Conservation (phyloP, 2,888 invertebrate species). For the Neoascia interrupta region DNA sequence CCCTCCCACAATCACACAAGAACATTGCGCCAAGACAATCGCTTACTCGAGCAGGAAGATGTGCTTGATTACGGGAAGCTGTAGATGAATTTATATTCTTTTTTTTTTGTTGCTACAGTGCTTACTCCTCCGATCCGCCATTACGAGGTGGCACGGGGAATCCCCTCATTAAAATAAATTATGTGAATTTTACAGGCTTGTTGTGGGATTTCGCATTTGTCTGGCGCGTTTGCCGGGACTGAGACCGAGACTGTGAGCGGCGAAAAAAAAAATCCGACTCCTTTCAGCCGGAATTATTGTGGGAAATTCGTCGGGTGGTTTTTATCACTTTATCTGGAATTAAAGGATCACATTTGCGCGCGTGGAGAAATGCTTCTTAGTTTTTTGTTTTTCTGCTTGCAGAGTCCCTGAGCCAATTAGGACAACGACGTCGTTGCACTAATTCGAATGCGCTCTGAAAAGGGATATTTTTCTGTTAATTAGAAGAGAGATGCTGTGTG, state of each 20-base stretch:
- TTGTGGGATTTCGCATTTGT: constrained; percentile 52
- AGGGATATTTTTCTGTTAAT: constrained; percentile 14
- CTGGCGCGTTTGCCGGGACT: constrained; percentile 19
- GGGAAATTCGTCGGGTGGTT: constrained; percentile 60
- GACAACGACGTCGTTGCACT: constrained; percentile 10
- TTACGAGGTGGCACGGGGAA: constrained; percentile 11
- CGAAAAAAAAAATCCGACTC: constrained; percentile 11
- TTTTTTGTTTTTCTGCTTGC: not conserved
- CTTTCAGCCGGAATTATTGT: constrained; percentile 41
- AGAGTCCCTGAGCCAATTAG: constrained; percentile 35
- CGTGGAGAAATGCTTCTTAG: constrained; percentile 14
- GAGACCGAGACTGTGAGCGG: not conserved
- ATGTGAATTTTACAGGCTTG: constrained; percentile 61
- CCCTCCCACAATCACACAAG: not conserved
- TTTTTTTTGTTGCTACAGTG: not conserved
- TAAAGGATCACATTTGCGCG: constrained; percentile 52
- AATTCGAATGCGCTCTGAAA: constrained; percentile 25
- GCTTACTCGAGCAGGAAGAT: constrained; percentile 22
- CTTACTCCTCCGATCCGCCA: not conserved
- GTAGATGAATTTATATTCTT: constrained; percentile 47
- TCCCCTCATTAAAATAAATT: constrained; percentile 64
- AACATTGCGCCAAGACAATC: constrained; percentile 15
- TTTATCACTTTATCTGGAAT: constrained; percentile 64
- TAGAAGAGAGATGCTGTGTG: not conserved
- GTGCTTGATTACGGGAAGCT: constrained; percentile 46